Base-by-base conservation (phyloP, 2,888 invertebrate genomes). In the Psylliodes chrysocephalus region DNA sequence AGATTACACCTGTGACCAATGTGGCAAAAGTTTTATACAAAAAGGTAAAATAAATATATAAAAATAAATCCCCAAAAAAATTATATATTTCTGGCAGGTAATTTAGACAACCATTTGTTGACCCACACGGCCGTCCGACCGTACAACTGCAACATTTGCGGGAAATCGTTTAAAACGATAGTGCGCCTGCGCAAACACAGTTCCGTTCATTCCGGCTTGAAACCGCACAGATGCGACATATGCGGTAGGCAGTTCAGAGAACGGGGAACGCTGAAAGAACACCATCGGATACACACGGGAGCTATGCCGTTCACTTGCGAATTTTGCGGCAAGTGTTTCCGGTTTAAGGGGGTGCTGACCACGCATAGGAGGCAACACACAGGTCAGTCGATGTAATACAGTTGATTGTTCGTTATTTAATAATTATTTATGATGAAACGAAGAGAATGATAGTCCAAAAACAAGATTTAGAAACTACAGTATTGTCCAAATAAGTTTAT, bases 261-360 rank as follows among this genome's bases (percentile, higher is more conserved):
- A 66, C 87, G 90, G 55, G 90, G 91, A 38, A 91, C 92, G 14
- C 81, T 92, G 55, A 87, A 89, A 51, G 90, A 91, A 12, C 92
- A 92, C 76, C 88, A 89, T 75, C 86, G 92, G 25, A 89, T 91
- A 10, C 92, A 92, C 70, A 92, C 92, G 0, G 92, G 92, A 5
- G 89, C 89, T 0, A 90, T 91, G 90, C 92, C 93, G 0, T 90
- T 89, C 71, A 85, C 88, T 1, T 92, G 93, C 71, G 89, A 90
- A 75, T 90, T 88, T 77, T 93, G 92, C 75, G 89, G 88, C 15
- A 91, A 91, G 81, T 86, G 87, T 10, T 92, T 92, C 78, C 84
- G 91, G 25, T 92, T 91, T 76, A 91, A 91, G 77, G 91, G 91
- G 67, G 90, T 91, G 42, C 80, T 90, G 56, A 90, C 90, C 73